Conservation (phyloP, 2,797 vertebrate genomes). For the Megalops cyprinoides region DNA sequence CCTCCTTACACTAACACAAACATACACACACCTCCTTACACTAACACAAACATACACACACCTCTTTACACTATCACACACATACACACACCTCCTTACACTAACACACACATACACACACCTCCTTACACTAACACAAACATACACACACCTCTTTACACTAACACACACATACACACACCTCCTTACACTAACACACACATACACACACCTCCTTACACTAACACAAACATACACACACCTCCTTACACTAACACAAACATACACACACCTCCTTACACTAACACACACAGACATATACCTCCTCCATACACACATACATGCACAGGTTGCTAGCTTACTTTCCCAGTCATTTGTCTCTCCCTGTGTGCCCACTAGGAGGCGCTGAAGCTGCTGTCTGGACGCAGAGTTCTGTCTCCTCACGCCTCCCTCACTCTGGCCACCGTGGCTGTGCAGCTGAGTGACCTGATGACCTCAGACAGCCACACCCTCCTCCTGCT, state of each 20-base stretch:
- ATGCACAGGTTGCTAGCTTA: too few species aligned
- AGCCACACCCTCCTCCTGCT: conserved; percentile 57
- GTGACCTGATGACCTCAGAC: conserved; percentile 54
- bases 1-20: conserved; percentile 30
- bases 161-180: conserved; percentile 4
- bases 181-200: neutral
- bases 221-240: neutral
- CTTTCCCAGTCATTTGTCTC: too few species aligned
- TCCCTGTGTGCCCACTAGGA: conserved; percentile 57
- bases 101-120: conserved; percentile 33
- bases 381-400: conserved; percentile 66
- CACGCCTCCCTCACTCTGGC: conserved; percentile 61
- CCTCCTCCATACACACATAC: neutral
- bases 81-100: neutral
- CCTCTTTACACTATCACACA: conserved; percentile 9
- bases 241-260: conserved; percentile 47
- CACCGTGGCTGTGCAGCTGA: conserved; percentile 63
- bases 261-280: neutral
- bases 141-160: conserved; percentile 41
- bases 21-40: neutral
- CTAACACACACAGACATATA: neutral
- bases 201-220: neutral
- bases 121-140: neutral
- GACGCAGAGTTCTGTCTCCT: conserved; percentile 51
- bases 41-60: neutral